Evolutionary conservation across 2,888 invertebrate genomes (phyloP).

Genomic region (Stomorhina lunata): DNA sequence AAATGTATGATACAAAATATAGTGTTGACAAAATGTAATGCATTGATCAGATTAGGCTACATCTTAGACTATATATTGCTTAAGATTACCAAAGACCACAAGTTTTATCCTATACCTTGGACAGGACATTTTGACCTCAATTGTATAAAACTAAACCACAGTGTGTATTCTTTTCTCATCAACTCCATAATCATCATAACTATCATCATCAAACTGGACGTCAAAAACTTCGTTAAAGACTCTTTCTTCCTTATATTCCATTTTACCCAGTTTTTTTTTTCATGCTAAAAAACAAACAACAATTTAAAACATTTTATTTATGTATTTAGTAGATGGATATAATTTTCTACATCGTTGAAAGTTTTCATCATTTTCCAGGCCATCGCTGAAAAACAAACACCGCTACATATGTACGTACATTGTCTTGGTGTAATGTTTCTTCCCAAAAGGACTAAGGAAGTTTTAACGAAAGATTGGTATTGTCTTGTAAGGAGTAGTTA

Average conservation of each 20-base stretch:
- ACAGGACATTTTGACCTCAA: no score
- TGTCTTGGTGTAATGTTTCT: constrained; percentile 7
- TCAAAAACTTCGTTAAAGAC: constrained; percentile 2
- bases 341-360: constrained; percentile 54
- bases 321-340: neutral
- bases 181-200: neutral
- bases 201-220: constrained; percentile 11
- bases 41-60: no score
- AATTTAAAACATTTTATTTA: constrained; percentile 21
- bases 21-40: no score
- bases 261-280: neutral
- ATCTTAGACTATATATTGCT: no score
- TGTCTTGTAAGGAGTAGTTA: constrained; percentile 25
- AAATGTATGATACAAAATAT: no score
- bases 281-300: neutral
- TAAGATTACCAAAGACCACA: no score
- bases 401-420: no score
- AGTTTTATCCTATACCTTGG: no score
- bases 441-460: no score
- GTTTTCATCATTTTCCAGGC: constrained; percentile 47
- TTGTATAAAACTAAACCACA: no score
- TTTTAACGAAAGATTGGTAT: neutral
- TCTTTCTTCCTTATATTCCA: no score
- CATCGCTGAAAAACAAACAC: constrained; percentile 44
- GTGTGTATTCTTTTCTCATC: no score